Conservation (phyloP, 37 sponge, comb jelly and placozoan genomes). For the Bolinopsis microptera region DNA sequence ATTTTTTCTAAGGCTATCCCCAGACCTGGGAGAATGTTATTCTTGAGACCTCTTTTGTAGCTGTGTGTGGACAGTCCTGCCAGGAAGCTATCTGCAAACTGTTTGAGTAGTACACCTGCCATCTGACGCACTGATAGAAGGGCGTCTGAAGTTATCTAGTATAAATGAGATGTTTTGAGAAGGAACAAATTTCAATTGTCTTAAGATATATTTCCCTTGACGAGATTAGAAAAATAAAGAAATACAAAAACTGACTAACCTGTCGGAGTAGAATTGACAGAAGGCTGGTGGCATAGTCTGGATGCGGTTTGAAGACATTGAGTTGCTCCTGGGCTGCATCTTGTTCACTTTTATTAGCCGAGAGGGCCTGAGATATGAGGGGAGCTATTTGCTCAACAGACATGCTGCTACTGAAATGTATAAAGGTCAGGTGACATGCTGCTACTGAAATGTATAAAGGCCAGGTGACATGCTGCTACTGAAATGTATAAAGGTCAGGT, state of each 20-base stretch:
- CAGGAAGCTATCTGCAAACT: constrained; percentile 10
- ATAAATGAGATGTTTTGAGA: too few species aligned
- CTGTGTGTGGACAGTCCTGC: constrained; percentile 28
- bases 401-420: constrained; percentile 56
- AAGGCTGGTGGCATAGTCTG: constrained; percentile 59
- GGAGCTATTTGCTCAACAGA: constrained; percentile 31
- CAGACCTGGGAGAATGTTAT: constrained; percentile 31
- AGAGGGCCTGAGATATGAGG: constrained; percentile 23
- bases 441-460: too few species aligned
- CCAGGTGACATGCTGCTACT: too few species aligned
- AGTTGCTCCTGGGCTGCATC: constrained; percentile 42
- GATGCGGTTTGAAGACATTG: not conserved
- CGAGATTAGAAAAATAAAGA: too few species aligned
- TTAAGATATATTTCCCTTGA: too few species aligned
- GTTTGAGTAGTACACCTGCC: constrained; percentile 58
- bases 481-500: too few species aligned
- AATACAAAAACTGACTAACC: too few species aligned
- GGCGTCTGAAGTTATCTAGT: too few species aligned
- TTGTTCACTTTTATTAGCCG: constrained; percentile 11
- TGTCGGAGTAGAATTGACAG: not conserved
- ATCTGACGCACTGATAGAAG: constrained; percentile 10
- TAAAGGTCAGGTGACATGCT: too few species aligned
- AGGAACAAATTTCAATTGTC: too few species aligned
- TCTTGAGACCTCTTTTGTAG: not conserved
- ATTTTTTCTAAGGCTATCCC: too few species aligned